Evolutionary conservation across 2,797 vertebrate genomes (phyloP).

Genomic region (Cirrhinus molitorella): DNA sequence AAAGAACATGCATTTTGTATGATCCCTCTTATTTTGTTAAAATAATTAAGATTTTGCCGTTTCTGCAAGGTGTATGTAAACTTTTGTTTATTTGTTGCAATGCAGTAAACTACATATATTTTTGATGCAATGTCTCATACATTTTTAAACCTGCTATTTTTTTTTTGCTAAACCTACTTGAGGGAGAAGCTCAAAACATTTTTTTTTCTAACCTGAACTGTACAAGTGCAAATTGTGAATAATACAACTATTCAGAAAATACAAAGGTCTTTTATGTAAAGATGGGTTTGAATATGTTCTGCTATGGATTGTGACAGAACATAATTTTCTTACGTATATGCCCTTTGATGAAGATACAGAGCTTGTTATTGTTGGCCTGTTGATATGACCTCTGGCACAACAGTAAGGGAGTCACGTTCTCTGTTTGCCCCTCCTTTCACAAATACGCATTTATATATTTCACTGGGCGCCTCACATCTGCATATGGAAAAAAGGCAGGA

Average conservation of each 20-base stretch:
- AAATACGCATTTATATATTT: slow-evolving; percentile 28
- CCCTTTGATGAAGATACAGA: slow-evolving; percentile 10
- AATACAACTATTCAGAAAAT: slow-evolving; percentile 21
- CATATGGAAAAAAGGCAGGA: not conserved
- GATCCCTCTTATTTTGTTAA: too few species aligned
- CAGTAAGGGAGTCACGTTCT: not conserved
- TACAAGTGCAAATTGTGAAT: not conserved
- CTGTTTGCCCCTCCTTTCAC: slow-evolving; percentile 7
- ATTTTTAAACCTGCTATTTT: not conserved
- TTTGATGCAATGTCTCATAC: not conserved
- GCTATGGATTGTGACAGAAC: not conserved
- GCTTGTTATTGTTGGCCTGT: slow-evolving; percentile 6
- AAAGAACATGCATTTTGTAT: too few species aligned
- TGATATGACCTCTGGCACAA: slow-evolving; percentile 25
- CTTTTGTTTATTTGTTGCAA: not conserved
- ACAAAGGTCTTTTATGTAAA: slow-evolving; percentile 27
- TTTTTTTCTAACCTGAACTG: not conserved
- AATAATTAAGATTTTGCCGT: too few species aligned
- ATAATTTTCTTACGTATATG: not conserved
- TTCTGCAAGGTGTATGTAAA: too few species aligned
- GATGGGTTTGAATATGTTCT: slow-evolving; percentile 10
- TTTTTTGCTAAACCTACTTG: slow-evolving; percentile 3
- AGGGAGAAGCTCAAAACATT: not conserved
- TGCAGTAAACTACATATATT: slow-evolving; percentile 11
- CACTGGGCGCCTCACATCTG: not conserved